Conservation (phyloP, 1,140 invertebrate genomes). For the Sminthurides bifidus region DNA sequence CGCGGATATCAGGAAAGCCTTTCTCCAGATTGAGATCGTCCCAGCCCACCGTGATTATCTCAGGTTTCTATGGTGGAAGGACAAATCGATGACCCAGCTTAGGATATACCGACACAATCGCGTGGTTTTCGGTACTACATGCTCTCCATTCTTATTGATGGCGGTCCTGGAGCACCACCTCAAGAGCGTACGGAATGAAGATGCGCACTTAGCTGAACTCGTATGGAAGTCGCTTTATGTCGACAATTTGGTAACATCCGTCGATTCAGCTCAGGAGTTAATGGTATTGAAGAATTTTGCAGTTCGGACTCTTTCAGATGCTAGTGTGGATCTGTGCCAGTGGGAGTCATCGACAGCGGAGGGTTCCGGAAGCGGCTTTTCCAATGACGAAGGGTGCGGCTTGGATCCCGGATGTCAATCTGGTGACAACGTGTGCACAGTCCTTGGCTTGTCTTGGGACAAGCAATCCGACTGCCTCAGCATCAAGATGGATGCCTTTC, state of each 20-base stretch:
- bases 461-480: neutral
- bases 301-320: constrained; percentile 23
- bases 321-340: constrained; percentile 33
- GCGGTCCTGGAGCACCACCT: constrained; percentile 26
- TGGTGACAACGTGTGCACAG: too few species aligned
- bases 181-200: neutral
- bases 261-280: constrained; percentile 24
- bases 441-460: neutral
- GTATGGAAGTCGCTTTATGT: constrained; percentile 31
- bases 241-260: constrained; percentile 32
- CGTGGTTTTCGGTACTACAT: constrained; percentile 34
- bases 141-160: constrained; percentile 35
- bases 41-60: constrained; percentile 33
- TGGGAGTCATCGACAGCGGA: constrained; percentile 31
- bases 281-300: constrained; percentile 21
- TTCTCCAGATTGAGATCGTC: constrained; percentile 36
- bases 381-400: too few species aligned
- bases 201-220: constrained; percentile 10
- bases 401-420: too few species aligned
- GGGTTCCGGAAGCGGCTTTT: neutral
- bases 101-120: constrained; percentile 12
- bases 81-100: neutral
- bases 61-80: constrained; percentile 32
- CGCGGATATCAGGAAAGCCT: constrained; percentile 38
- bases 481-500: neutral